These are phyloP conservation scores for Hucho hucho DNA, from an alignment of 2,113 vertebrate genomes.

Conservation along the genomic window DNA sequence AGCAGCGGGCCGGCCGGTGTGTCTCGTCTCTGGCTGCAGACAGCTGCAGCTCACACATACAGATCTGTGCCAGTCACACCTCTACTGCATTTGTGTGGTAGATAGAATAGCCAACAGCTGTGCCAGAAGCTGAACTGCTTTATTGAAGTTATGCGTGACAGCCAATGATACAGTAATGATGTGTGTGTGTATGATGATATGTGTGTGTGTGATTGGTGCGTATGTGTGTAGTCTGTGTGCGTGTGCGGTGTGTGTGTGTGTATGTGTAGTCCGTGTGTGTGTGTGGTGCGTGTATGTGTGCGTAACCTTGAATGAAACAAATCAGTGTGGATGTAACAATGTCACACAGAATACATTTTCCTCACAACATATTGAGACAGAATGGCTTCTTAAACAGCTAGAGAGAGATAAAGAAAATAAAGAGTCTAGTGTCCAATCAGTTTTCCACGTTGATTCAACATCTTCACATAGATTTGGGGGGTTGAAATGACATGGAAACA, in stretches of 20 bases:
- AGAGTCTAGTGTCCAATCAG: not conserved
- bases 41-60: slow-evolving; percentile 53
- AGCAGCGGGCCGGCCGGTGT: slow-evolving; percentile 31
- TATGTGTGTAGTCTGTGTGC: too few species aligned
- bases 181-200: not conserved
- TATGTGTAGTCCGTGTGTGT: not conserved
- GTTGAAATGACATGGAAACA: too few species aligned
- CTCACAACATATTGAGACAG: not conserved
- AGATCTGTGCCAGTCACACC: slow-evolving; percentile 13
- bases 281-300: not conserved
- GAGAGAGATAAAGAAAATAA: not conserved
- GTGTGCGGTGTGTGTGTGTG: too few species aligned
- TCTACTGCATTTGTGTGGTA: slow-evolving; percentile 28
- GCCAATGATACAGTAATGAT: slow-evolving; percentile 24
- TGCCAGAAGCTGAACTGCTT: slow-evolving; percentile 55
- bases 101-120: slow-evolving; percentile 65
- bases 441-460: too few species aligned
- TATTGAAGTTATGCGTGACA: slow-evolving; percentile 36
- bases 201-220: too few species aligned
- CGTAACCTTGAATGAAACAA: slow-evolving; percentile 49
- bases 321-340: slow-evolving; percentile 39
- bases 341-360: slow-evolving; percentile 37
- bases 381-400: not conserved
- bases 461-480: too few species aligned
- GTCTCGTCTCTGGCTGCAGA: slow-evolving; percentile 28